A percentile compares a stretch with the other conserved stretches of the same genome.
Evolutionary conservation across 2,113 vertebrate species (phyloP).

Genomic region (Mixornis gularis): DNA sequence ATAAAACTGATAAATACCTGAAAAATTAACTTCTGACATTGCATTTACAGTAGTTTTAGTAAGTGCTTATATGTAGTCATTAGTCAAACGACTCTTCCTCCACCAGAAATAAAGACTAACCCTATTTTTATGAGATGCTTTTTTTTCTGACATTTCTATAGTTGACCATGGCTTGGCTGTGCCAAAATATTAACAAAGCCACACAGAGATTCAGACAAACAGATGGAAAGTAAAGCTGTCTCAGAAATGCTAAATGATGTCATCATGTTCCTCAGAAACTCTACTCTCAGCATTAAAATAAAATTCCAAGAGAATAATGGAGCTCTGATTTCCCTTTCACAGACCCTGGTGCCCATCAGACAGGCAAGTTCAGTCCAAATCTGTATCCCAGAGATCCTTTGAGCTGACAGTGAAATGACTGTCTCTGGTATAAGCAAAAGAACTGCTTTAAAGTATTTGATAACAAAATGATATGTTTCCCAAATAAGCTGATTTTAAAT

Average conservation of each 20-base stretch:
- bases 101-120: constrained; percentile 62
- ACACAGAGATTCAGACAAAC: constrained; percentile 49
- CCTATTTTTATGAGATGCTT: constrained; percentile 42
- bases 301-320: constrained; percentile 30
- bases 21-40: constrained; percentile 54
- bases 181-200: constrained; percentile 17
- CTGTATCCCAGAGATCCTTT: background rate
- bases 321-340: constrained; percentile 5
- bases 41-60: constrained; percentile 60
- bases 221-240: constrained; percentile 28
- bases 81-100: constrained; percentile 40
- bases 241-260: constrained; percentile 22
- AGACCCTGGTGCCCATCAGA: background rate
- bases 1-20: constrained; percentile 54
- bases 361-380: background rate
- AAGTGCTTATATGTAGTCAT: constrained; percentile 47
- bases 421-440: background rate
- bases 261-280: background rate
- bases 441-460: background rate
- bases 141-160: constrained; percentile 54
- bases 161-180: background rate
- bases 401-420: background rate
- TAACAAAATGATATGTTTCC: background rate
- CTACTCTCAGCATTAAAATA: background rate
- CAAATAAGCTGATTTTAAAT: background rate